Evolutionary conservation across 1,140 invertebrate genomes (phyloP), one percentile per base, ranked within the genome.

Genomic region (Drosophila santomea): DNA sequence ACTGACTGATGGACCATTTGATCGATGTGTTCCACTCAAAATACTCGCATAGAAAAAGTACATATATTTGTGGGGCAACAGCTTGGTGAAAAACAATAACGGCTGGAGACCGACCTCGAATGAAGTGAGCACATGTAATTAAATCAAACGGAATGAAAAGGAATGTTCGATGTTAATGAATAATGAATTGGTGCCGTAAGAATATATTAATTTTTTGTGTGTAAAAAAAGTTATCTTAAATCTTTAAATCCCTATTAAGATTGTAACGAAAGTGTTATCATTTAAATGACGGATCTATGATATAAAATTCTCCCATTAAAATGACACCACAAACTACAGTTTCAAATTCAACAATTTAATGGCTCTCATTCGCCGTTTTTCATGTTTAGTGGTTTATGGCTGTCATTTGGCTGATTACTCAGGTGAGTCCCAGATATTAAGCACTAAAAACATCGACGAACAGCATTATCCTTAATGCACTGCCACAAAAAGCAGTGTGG

Each of bases 1-100:
- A 69, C 12, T 41, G 63, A 28, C 51, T 48, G 64, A 68, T 68
- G 62, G 25, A 36, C 23, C 25, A 36, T 44, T 64, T 71, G 64
- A 69, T 71, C 44, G 51, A 71, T 71, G 67, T 43, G 20, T 56
- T n/a, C 1, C 17, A 28, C 7, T 12, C 0, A 28, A 57, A 64
- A 25, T 17, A 36, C 7, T 23, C 14, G 32, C 7, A 66, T 39
- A 45, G 5, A 36, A 67, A 36, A 15, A 36, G 23, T 25, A 57
- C 12, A 35, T 20, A 28, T 35, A 25, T 60, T n/a, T 58, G 15
- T 3, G 28, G 25, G 25, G 11, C 15, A 38, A 32, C 54, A 45
- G 51, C n/a, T 72, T 23, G 43, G 15, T 17, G 28, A 28, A 38
- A 52, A 69, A 4, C 4, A 15, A 15, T 10, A 50, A 12, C 20